Evolutionary conservation across 2,797 vertebrate genomes (phyloP).

Genomic region (Lepus oiostolus): DNA sequence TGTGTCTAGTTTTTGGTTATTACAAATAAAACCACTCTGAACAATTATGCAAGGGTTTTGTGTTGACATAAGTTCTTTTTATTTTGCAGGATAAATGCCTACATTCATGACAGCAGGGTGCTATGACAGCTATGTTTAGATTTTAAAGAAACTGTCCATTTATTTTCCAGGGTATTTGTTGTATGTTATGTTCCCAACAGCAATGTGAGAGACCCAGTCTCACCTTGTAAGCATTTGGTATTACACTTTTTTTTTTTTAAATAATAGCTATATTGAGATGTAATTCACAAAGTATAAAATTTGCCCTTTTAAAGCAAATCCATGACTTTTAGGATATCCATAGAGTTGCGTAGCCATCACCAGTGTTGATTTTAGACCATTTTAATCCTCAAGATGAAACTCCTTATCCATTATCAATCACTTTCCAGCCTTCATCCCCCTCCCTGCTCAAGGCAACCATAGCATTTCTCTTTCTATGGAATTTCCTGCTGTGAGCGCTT

Average conservation of each 20-base stretch:
- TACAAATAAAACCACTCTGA: not conserved
- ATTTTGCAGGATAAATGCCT: not conserved
- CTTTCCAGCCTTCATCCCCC: not conserved
- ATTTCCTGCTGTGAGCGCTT: not conserved
- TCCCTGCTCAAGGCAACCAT: too few relatives aligned
- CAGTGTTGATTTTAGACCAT: not conserved
- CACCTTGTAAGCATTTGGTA: not conserved
- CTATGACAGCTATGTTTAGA: not conserved
- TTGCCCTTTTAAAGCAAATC: too few relatives aligned
- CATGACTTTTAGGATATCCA: too few relatives aligned
- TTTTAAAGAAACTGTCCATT: conserved; percentile 9
- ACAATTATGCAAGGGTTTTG: not conserved
- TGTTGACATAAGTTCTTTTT: not conserved
- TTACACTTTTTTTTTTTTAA: not conserved
- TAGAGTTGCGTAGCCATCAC: too few relatives aligned
- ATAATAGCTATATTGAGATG: not conserved
- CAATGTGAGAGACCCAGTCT: not conserved
- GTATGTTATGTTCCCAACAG: not conserved
- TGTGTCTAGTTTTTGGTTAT: too few relatives aligned
- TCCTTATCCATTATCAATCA: not conserved
- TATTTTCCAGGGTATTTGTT: not conserved
- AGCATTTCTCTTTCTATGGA: not conserved
- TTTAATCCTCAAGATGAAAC: not conserved
- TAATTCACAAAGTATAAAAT: not conserved
- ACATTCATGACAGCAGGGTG: not conserved